Percentiles rank a stretch among this genome's conserved stretches.
Conservation (phyloP, 1,140 invertebrate species). For the Hermetia illucens region DNA sequence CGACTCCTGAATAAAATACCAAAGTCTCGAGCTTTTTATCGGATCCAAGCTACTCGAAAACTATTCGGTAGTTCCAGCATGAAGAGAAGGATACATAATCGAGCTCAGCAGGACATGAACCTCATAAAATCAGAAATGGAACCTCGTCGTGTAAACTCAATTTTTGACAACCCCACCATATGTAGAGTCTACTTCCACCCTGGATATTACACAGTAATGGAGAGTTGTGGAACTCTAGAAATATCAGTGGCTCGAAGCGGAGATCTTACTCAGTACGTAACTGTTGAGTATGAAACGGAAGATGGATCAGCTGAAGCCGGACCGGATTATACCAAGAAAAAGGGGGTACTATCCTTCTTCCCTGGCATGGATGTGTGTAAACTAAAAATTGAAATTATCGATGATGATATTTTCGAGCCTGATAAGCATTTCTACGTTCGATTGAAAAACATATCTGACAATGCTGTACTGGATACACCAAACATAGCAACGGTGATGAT, state of each 20-base stretch:
- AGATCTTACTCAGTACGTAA: conserved; percentile 53
- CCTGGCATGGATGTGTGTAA: conserved; percentile 67
- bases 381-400: conserved; percentile 73
- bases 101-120: conserved; percentile 58
- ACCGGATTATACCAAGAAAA: conserved; percentile 73
- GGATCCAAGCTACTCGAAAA: conserved; percentile 86
- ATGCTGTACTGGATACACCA: conserved; percentile 59
- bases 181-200: conserved; percentile 78
- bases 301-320: conserved; percentile 90
- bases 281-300: conserved; percentile 86
- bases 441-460: conserved; percentile 40
- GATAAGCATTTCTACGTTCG: conserved; percentile 94
- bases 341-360: conserved; percentile 71
- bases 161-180: conserved; percentile 29
- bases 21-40: conserved; percentile 88
- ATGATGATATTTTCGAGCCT: conserved; percentile 95
- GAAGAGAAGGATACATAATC: conserved; percentile 66
- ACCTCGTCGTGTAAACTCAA: conserved; percentile 19
- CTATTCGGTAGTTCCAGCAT: conserved; percentile 83
- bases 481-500: conserved; percentile 88
- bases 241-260: conserved; percentile 69
- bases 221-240: conserved; percentile 84
- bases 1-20: conserved; percentile 78
- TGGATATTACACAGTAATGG: conserved; percentile 90
- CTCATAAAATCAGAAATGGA: conserved; percentile 55